A percentile compares a stretch with the other conserved stretches of the same genome.
These are phyloP conservation scores for Pogonomyrmex californicus DNA, from an alignment of 1,140 invertebrate species.

Conservation along the genomic window DNA sequence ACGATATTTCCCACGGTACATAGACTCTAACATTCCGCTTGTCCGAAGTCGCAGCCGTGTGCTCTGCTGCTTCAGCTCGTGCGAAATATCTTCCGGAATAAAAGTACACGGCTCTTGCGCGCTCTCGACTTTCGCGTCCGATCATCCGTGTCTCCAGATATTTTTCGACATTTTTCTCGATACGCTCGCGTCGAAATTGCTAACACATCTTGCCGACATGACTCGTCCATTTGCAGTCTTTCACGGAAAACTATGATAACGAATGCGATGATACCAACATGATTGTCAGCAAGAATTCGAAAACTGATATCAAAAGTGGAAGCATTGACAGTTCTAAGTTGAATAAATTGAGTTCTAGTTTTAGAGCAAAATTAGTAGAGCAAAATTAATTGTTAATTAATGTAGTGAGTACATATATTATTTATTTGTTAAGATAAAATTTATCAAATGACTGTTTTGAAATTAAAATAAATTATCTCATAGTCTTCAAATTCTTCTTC, in stretches of 20 bases:
- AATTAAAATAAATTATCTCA: too few species aligned
- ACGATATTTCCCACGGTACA: slow-evolving; percentile 55
- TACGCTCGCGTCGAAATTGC: slow-evolving; percentile 15
- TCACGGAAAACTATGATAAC: background rate
- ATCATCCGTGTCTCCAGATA: slow-evolving; percentile 33
- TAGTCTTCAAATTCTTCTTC: background rate
- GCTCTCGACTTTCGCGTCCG: slow-evolving; percentile 1
- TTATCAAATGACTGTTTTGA: background rate
- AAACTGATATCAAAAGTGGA: background rate
- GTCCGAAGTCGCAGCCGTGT: slow-evolving; percentile 16
- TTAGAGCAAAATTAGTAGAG: too few species aligned
- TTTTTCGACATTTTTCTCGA: slow-evolving; percentile 46
- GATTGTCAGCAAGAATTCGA: background rate
- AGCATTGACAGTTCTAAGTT: background rate
- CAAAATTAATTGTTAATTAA: background rate
- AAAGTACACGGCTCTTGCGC: slow-evolving; percentile 35
- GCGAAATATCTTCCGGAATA: slow-evolving; percentile 37
- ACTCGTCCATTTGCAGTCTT: slow-evolving; percentile 32
- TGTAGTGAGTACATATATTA: background rate
- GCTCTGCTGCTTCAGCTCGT: background rate
- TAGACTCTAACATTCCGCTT: slow-evolving; percentile 22
- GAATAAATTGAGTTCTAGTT: background rate
- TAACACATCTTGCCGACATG: slow-evolving; percentile 27
- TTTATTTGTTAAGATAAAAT: background rate
- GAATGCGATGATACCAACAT: background rate